Conservation (phyloP, 2,888 invertebrate species). For the Julus scandinavius region DNA sequence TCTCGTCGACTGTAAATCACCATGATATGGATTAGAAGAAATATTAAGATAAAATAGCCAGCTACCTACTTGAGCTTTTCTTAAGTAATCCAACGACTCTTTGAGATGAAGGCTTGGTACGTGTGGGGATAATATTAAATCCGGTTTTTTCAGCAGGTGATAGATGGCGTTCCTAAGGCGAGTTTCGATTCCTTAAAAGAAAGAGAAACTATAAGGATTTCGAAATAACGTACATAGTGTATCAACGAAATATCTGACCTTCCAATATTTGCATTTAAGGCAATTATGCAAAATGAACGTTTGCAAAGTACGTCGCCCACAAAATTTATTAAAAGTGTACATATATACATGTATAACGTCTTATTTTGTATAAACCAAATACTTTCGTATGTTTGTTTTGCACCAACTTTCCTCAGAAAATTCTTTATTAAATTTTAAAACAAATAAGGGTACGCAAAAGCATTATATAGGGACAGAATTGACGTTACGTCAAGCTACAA, state of each 20-base stretch:
- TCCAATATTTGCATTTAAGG: too few relatives aligned
- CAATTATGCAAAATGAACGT: too few relatives aligned
- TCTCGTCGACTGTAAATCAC: too few relatives aligned
- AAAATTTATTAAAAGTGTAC: background rate
- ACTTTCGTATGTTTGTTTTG: too few relatives aligned
- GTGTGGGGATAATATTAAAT: background rate
- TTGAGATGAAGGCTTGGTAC: conserved; percentile 61
- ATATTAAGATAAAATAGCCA: background rate
- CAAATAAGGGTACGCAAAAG: too few relatives aligned
- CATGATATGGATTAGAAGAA: too few relatives aligned
- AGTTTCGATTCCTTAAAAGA: background rate
- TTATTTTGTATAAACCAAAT: too few relatives aligned
- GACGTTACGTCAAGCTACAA: too few relatives aligned
- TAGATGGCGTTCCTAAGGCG: background rate
- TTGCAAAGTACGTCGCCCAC: background rate
- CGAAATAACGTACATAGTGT: too few relatives aligned
- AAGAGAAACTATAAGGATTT: background rate
- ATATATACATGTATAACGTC: background rate
- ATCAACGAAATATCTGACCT: too few relatives aligned
- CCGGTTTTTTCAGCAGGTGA: conserved; percentile 7
- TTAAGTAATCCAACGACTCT: conserved; percentile 79
- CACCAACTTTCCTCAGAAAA: too few relatives aligned
- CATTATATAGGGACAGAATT: background rate
- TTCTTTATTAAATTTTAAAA: too few relatives aligned
- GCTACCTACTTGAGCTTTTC: conserved; percentile 77